Percentiles rank a stretch among this genome's conserved stretches.
Evolutionary conservation across 1,140 invertebrate genomes (phyloP).

Genomic region (Pinna nobilis): DNA sequence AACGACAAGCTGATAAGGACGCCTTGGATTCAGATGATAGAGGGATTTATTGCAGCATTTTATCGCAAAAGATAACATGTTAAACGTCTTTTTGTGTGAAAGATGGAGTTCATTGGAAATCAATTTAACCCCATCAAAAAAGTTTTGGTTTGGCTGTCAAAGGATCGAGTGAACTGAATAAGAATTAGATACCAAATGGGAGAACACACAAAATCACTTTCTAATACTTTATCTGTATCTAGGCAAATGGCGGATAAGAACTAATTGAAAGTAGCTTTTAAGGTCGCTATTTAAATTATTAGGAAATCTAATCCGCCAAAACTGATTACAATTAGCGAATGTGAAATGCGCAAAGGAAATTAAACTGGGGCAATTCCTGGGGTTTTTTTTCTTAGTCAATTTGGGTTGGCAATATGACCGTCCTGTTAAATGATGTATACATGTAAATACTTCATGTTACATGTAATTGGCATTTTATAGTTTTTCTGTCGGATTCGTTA

Average conservation of each 20-base stretch:
- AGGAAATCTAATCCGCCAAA: conserved; percentile 36
- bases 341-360: conserved; percentile 26
- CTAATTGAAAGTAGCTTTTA: conserved; percentile 42
- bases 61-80: conserved; percentile 9
- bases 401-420: too few species aligned
- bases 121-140: conserved; percentile 25
- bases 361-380: conserved; percentile 29
- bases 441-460: too few species aligned
- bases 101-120: conserved; percentile 12
- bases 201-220: conserved; percentile 42
- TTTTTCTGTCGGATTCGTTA: too few species aligned
- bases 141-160: conserved; percentile 5
- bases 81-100: conserved; percentile 20
- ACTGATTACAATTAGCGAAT: conserved; percentile 30
- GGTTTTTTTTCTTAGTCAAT: too few species aligned
- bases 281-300: conserved; percentile 26
- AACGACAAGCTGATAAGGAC: too few species aligned
- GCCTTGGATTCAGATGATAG: too few species aligned
- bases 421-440: too few species aligned
- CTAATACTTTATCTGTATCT: conserved; percentile 17
- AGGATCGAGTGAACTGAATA: conserved; percentile 31
- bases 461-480: too few species aligned
- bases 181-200: conserved; percentile 34
- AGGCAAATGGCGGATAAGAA: conserved; percentile 34
- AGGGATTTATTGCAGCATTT: conserved; percentile 16